Base-by-base conservation (phyloP, 2,888 invertebrate species). In the Dynastes tityus region DNA sequence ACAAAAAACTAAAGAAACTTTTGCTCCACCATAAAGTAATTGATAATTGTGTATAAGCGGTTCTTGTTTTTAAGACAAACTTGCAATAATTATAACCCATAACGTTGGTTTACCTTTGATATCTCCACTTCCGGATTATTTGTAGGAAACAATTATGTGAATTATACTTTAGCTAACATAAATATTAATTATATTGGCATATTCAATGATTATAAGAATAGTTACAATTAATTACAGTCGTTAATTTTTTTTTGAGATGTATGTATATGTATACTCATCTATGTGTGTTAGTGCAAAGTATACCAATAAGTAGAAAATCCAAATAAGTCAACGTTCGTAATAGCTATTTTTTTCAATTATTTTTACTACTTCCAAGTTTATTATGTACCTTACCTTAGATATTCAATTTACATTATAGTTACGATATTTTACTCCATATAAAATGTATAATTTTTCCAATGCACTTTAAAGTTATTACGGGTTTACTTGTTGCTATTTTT, bases 321-420 rank as follows among this genome's bases (percentile, higher is more conserved):
- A 78, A 78, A 73, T 74, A 73, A 73, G 51, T 78, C 45, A 78
- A 78, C 78, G 67, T 78, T 74, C 49, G 65, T 78, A 78, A 73
- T 78, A 58, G 16, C 22, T 55, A 55, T 16, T 29, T 68, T 32
- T 53, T 55, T 65, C 29, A 58, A 68, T 68, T 77, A 45, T 68
- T 45, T 68, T 40, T 40, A 68, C 68, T 77, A 68, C 27, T 49
- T 76, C 55, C 51, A 76, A 76, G 37, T 51, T 53, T 65, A 55
- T 64, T 65, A 65, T 76, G 51, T 53, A 73, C n/a, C 58, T 73
- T 58, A 73, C 40, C 13, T 61, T 61, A 68, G 45, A 61, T 61
- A n/a, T 61, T 61, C 27, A 61, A 74, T 74, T 40, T 74, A 74
- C 61, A 74, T 40, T 40, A 61, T 74, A 74, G 37, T 61, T 58